These are phyloP conservation scores for Malacoctenus gilli DNA, from an alignment of 2,797 vertebrate genomes.

Conservation along the genomic window DNA sequence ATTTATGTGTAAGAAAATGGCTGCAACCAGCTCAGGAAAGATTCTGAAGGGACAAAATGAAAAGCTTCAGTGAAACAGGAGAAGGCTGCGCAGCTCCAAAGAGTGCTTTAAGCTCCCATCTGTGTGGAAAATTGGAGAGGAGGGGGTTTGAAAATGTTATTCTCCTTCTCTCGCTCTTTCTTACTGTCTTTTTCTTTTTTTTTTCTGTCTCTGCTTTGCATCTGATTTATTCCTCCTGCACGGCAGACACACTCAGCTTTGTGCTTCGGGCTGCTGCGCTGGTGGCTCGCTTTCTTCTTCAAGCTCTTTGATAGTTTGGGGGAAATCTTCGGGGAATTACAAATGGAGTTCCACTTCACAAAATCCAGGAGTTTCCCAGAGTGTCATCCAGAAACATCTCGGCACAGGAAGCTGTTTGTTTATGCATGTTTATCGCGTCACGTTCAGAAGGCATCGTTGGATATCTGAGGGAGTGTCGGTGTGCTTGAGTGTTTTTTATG, in stretches of 20 bases:
- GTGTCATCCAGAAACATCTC: slow-evolving; percentile 28
- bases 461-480: slow-evolving; percentile 4
- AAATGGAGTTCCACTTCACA: slow-evolving; percentile 36
- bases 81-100: slow-evolving; percentile 48
- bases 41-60: slow-evolving; percentile 37
- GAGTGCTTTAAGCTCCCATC: slow-evolving; percentile 61
- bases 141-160: slow-evolving; percentile 36
- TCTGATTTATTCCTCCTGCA: slow-evolving; percentile 66
- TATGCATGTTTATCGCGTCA: neutral
- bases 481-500: neutral
- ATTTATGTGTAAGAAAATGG: slow-evolving; percentile 27
- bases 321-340: slow-evolving; percentile 46
- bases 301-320: slow-evolving; percentile 29
- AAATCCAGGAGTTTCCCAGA: slow-evolving; percentile 32
- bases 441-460: slow-evolving; percentile 13
- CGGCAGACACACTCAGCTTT: slow-evolving; percentile 46
- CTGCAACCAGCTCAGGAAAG: slow-evolving; percentile 16
- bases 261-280: slow-evolving; percentile 31
- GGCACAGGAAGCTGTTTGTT: slow-evolving; percentile 7
- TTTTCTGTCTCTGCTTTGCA: slow-evolving; percentile 33
- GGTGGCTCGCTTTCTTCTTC: slow-evolving; percentile 36
- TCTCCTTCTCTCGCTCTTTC: slow-evolving; percentile 31
- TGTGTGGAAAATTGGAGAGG: slow-evolving; percentile 66
- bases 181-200: slow-evolving; percentile 30
- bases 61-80: slow-evolving; percentile 59